phyloP scores from a whole-genome alignment of 1,140 invertebrate genomes.

The Drosophila subobscura region DNA sequence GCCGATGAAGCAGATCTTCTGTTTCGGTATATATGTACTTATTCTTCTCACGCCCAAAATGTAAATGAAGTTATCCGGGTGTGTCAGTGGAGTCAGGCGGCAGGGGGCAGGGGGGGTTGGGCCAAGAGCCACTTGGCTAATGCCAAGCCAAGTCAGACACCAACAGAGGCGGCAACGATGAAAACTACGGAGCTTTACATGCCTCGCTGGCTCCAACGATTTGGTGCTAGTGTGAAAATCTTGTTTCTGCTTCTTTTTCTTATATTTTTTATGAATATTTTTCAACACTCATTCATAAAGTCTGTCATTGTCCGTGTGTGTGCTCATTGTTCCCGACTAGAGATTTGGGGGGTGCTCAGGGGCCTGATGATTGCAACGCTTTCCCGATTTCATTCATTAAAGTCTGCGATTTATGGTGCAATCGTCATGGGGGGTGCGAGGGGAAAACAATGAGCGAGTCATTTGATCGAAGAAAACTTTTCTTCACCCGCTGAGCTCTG shows the following conservation, averaged over 20 bases:
- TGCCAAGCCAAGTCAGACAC: slow-evolving; percentile 40
- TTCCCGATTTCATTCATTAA: slow-evolving; percentile 70
- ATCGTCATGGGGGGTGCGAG: slow-evolving; percentile 8
- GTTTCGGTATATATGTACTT: slow-evolving; percentile 12
- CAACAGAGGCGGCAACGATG: too few species aligned
- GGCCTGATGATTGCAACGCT: slow-evolving; percentile 55
- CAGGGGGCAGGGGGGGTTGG: slow-evolving; percentile 1
- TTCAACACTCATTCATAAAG: slow-evolving; percentile 45
- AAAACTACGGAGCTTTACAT: slow-evolving; percentile 59
- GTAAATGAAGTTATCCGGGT: slow-evolving; percentile 67
- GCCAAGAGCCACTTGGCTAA: slow-evolving; percentile 47
- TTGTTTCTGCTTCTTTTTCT: slow-evolving; percentile 43
- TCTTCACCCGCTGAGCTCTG: slow-evolving; percentile 37
- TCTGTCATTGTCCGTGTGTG: slow-evolving; percentile 45
- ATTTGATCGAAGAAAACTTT: slow-evolving; percentile 38
- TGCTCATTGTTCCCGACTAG: slow-evolving; percentile 52
- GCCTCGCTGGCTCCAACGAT: slow-evolving; percentile 34
- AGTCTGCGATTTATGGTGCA: slow-evolving; percentile 53
- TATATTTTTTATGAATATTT: slow-evolving; percentile 56
- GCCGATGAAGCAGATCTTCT: slow-evolving; percentile 26
- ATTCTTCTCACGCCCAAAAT: slow-evolving; percentile 78
- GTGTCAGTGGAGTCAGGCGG: slow-evolving; percentile 4
- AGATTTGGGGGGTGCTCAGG: slow-evolving; percentile 9
- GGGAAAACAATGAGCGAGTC: slow-evolving; percentile 24
- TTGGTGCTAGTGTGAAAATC: slow-evolving; percentile 69